Evolutionary conservation across 2,888 invertebrate species (phyloP).

Genomic region (Hemithea aestivaria): DNA sequence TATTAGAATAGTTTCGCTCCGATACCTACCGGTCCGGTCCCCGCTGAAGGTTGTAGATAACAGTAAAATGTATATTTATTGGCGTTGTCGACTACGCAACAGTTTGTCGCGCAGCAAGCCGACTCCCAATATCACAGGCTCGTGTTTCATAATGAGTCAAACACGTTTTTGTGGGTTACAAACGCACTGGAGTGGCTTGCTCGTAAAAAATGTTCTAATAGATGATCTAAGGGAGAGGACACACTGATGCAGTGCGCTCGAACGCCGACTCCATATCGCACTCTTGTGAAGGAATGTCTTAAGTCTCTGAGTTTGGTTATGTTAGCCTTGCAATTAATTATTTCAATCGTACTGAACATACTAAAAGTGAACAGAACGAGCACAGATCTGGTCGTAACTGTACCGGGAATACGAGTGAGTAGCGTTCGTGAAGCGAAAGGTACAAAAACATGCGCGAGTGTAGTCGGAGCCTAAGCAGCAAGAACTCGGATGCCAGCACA

Average conservation of each 20-base stretch:
- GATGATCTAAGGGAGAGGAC: constrained; percentile 1
- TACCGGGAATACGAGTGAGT: too few species aligned
- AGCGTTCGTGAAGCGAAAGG: too few species aligned
- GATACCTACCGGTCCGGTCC: constrained; percentile 67
- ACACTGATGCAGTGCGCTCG: background rate
- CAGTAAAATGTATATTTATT: constrained; percentile 74
- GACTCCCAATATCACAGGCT: constrained; percentile 71
- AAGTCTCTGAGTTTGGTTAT: too few species aligned
- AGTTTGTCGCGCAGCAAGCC: constrained; percentile 47
- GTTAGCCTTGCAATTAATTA: too few species aligned
- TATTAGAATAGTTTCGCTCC: constrained; percentile 75
- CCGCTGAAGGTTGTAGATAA: constrained; percentile 50
- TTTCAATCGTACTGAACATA: too few species aligned
- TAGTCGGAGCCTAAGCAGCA: constrained; percentile 12
- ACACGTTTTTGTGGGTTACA: constrained; percentile 64
- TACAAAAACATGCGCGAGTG: constrained; percentile 2
- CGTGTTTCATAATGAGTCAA: constrained; percentile 75
- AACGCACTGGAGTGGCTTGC: constrained; percentile 51
- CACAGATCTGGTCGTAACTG: too few species aligned
- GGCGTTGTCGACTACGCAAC: constrained; percentile 58
- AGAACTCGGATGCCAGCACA: constrained; percentile 28
- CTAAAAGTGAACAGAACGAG: too few species aligned
- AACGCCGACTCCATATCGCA: constrained; percentile 3
- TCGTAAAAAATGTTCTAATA: constrained; percentile 19
- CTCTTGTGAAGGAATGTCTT: too few species aligned